These are phyloP conservation scores for Trachelus stipa DNA, from an alignment of 2,888 invertebrate species.

Conservation along the genomic window DNA sequence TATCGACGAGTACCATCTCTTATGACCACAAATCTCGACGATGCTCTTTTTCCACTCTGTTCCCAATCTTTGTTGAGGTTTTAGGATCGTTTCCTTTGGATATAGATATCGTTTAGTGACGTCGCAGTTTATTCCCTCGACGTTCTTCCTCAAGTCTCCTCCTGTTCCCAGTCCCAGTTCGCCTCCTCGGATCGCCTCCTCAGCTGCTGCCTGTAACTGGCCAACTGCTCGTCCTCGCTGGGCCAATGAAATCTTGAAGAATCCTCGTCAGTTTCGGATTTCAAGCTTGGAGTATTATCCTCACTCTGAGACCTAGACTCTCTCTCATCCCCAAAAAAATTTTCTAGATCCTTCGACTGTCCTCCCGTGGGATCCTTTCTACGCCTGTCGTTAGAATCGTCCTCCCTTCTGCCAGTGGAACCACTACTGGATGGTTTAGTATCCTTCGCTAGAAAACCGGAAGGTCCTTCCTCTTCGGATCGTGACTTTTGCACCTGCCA, in stretches of 20 bases:
- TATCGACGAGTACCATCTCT: not conserved
- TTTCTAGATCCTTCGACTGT: slow-evolving; percentile 32
- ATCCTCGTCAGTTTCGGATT: slow-evolving; percentile 35
- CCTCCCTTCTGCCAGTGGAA: slow-evolving; percentile 27
- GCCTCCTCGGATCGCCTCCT: slow-evolving; percentile 47
- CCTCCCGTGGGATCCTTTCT: slow-evolving; percentile 29
- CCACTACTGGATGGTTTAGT: slow-evolving; percentile 8
- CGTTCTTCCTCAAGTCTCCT: slow-evolving; percentile 46
- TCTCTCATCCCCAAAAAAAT: slow-evolving; percentile 30
- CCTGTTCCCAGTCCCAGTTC: slow-evolving; percentile 49
- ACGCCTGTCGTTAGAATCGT: slow-evolving; percentile 25
- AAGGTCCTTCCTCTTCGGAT: slow-evolving; percentile 59
- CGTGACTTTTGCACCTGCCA: slow-evolving; percentile 64
- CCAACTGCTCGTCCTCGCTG: slow-evolving; percentile 46
- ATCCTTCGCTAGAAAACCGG: slow-evolving; percentile 48
- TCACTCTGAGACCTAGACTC: slow-evolving; percentile 24
- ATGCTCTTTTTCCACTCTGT: not conserved
- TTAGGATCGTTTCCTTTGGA: not conserved
- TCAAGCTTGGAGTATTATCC: slow-evolving; percentile 23
- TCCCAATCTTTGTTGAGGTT: not conserved
- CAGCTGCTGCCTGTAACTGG: slow-evolving; percentile 25
- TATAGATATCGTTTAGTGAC: not conserved
- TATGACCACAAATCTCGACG: not conserved
- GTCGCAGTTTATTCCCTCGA: not conserved
- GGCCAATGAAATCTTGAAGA: slow-evolving; percentile 41